A percentile compares a stretch with the other conserved stretches of the same genome.
Conservation (phyloP, 2,797 vertebrate species). For the Staurois parvus region DNA sequence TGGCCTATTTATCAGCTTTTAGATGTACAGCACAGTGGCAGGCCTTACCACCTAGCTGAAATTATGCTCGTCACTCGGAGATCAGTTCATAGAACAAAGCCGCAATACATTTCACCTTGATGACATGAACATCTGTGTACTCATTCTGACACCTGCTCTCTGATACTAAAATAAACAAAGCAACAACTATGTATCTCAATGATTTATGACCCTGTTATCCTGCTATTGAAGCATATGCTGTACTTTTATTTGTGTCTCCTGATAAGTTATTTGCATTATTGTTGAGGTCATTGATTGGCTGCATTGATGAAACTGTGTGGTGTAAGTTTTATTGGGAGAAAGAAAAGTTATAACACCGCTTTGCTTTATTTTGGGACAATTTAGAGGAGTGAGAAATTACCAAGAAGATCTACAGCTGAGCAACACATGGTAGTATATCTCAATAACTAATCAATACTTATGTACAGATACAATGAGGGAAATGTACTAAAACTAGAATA, state of each 20-base stretch:
- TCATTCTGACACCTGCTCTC: conserved; percentile 30
- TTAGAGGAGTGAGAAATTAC: not conserved
- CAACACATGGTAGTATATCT: too few species aligned
- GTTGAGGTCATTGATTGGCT: not conserved
- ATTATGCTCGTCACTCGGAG: not conserved
- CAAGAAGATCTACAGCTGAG: not conserved
- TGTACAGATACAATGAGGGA: too few species aligned
- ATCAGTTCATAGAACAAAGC: not conserved
- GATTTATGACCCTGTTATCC: conserved; percentile 18
- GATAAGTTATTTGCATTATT: conserved; percentile 14
- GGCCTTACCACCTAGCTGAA: not conserved
- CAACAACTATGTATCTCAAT: conserved; percentile 11
- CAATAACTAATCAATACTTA: too few species aligned
- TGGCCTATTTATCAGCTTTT: not conserved
- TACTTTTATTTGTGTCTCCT: not conserved
- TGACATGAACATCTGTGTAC: conserved; percentile 34
- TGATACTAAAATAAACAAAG: conserved; percentile 35
- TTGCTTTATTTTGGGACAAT: not conserved
- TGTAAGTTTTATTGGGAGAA: not conserved
- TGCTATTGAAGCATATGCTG: not conserved
- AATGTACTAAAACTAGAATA: too few species aligned
- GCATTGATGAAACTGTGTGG: not conserved
- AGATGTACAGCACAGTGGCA: not conserved
- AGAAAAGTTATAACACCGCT: not conserved
- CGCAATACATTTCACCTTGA: conserved; percentile 28